Conservation (phyloP, 2,113 vertebrate species). For the Phylloscopus trochiloides region DNA sequence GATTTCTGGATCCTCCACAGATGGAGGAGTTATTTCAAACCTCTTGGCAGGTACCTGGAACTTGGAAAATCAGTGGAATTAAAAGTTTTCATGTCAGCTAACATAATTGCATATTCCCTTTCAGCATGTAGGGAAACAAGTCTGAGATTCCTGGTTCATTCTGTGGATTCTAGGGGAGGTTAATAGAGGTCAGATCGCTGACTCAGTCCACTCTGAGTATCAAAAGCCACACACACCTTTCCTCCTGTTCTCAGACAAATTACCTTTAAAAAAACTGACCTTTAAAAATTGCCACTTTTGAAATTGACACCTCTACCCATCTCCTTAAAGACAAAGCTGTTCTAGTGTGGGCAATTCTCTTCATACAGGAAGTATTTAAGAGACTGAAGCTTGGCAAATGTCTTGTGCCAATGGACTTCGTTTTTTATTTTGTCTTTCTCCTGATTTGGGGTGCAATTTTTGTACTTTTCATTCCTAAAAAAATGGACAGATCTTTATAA, state of each 20-base stretch:
- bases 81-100: neutral
- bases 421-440: neutral
- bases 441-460: neutral
- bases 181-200: rapidly evolving
- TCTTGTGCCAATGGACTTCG: neutral
- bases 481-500: neutral
- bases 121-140: neutral
- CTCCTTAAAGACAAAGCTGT: neutral
- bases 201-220: neutral
- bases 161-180: neutral
- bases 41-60: neutral
- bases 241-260: neutral
- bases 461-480: neutral
- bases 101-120: neutral
- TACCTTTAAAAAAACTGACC: neutral
- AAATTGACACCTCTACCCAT: neutral
- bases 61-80: neutral
- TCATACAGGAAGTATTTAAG: neutral
- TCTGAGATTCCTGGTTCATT: neutral
- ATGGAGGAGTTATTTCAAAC: neutral
- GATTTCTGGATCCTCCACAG: neutral
- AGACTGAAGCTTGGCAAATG: neutral
- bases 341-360: neutral
- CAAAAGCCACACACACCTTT: neutral
- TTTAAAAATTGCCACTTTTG: neutral